phyloP scores from a whole-genome alignment of 2,113 vertebrate species.

The Oncorhynchus gorbuscha region DNA sequence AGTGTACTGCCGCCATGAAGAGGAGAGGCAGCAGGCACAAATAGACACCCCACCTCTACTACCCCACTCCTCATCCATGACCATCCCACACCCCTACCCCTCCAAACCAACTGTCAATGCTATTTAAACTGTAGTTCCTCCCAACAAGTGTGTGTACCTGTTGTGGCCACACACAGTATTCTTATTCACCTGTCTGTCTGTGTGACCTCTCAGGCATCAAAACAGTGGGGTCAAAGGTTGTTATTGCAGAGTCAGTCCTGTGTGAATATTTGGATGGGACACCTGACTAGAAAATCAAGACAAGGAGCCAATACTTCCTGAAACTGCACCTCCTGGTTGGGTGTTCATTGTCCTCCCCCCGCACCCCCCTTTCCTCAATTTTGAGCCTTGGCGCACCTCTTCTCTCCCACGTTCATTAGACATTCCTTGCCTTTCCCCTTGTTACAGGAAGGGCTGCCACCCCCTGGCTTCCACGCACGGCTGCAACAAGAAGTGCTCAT shows the following conservation, averaged over 20 bases:
- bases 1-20: slow-evolving; percentile 98
- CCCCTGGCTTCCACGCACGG: slow-evolving; percentile 8
- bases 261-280: not conserved
- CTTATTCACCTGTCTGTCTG: not conserved
- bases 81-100: not conserved
- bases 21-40: slow-evolving; percentile 97
- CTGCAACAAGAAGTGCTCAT: slow-evolving; percentile 21
- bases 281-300: not conserved
- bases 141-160: not conserved
- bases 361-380: not conserved
- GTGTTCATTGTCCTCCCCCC: not conserved
- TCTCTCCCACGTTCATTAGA: slow-evolving; percentile 20
- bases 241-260: not conserved
- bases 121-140: not conserved
- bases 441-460: slow-evolving; percentile 18
- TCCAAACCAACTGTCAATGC: not conserved
- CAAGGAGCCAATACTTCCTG: not conserved
- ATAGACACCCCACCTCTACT: slow-evolving; percentile 62
- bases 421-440: slow-evolving; percentile 42
- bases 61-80: not conserved
- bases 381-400: not conserved
- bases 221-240: not conserved
- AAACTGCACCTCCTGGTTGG: not conserved
- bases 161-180: slow-evolving; percentile 16
- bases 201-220: not conserved